Percentiles rank a stretch among this genome's conserved stretches.
phyloP scores from a whole-genome alignment of 2,797 vertebrate species.

The Semotilus atromaculatus region DNA sequence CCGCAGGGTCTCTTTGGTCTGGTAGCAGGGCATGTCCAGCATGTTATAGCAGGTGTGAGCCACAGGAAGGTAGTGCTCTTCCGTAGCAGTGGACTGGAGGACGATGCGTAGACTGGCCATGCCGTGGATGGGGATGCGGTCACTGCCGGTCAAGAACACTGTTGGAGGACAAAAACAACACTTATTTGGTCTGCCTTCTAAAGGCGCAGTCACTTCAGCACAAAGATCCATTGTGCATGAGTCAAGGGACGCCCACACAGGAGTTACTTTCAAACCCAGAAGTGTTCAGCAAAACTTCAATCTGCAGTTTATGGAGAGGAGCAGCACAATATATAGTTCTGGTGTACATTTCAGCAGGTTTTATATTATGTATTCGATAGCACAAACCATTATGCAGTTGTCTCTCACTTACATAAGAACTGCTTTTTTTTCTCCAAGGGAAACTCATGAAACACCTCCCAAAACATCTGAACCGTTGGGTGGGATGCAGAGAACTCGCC shows the following conservation, averaged over 20 bases:
- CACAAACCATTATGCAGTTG: not conserved
- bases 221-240: not conserved
- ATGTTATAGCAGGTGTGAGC: conserved; percentile 99
- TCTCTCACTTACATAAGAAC: conserved; percentile 88
- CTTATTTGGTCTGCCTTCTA: not conserved
- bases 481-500: conserved; percentile 92
- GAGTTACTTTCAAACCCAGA: not conserved
- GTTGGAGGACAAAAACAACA: not conserved
- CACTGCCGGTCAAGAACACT: conserved; percentile 97
- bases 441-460: conserved; percentile 97
- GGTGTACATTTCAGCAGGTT: not conserved
- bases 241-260: not conserved
- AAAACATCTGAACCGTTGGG: conserved; percentile 93
- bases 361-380: not conserved
- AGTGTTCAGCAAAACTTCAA: not conserved
- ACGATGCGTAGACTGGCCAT: conserved; percentile 93
- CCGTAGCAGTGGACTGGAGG: conserved; percentile 90
- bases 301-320: not conserved
- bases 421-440: conserved; percentile 96
- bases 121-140: conserved; percentile 96
- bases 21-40: conserved; percentile 96
- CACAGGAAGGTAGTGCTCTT: conserved; percentile 92
- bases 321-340: not conserved
- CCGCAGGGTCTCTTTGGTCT: conserved; percentile 89
- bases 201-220: not conserved